Evolutionary conservation across 1,140 invertebrate genomes (phyloP), one percentile per base, ranked within the genome.

Genomic region (Psilanteris sp.): DNA sequence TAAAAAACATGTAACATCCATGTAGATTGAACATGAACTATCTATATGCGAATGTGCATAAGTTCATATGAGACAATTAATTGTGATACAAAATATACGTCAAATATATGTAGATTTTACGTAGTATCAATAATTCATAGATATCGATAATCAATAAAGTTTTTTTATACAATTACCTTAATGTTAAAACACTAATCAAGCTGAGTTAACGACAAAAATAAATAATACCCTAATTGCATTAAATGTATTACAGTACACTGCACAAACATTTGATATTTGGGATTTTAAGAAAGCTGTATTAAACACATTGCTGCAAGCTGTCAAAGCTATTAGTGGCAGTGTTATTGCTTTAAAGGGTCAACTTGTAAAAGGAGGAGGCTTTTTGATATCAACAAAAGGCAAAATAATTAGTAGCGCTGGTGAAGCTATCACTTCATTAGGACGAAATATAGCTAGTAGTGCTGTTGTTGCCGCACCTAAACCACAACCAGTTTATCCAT

Each of bases 291-390:
- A 94, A 82, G 93, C 93, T 0, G 93, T 96, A 46, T 83, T 96
- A 5, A 92, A 92, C 81, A 94, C 94, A 4, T 86, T 96, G 3
- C 89, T 95, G 74, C 93, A 95, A 90, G 94, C 95, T 5, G 91
- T 95, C 0, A 95, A 96, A 83, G 94, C 95, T 0, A 94, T 96
- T 34, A 93, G 94, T 31, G 95, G 95, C 9, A 94, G 94, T 15
- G 92, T 95, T 1, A 91, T 95, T 1, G 94, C 95, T 3, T 88
- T 96, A 10, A 95, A 95, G 80, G 95, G 95, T 2, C 93, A 95
- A 81, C 83, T 96, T 2, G 93, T 96, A 68, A 96, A 96, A 85
- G 94, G 94, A 10, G 92, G 94, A 44, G 94, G 94, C 10, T 93
- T 93, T 31, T 82, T 95, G 4, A 89, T 95, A 3, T 90, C 92